Percentiles rank a stretch among this genome's conserved stretches.
Evolutionary conservation across 2,113 vertebrate species (phyloP).

Genomic region (Cercocebus atys): DNA sequence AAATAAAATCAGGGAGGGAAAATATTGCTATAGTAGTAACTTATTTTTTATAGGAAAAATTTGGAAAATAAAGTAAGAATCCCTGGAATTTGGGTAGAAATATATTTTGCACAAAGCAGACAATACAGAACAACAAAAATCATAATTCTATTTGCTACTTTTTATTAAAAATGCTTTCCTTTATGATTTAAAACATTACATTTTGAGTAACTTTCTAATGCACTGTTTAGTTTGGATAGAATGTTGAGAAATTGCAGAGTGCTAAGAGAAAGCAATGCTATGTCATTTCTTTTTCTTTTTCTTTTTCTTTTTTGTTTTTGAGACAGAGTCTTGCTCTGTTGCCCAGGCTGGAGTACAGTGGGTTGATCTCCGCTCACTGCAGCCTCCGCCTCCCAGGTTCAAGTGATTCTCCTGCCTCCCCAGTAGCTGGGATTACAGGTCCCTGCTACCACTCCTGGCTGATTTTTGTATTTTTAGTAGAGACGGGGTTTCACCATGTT

Average conservation of each 20-base stretch:
- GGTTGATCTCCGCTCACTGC: no score
- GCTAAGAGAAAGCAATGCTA: not conserved
- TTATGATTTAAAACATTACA: constrained; percentile 37
- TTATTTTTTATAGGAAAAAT: constrained; percentile 80
- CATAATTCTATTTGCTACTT: constrained; percentile 25
- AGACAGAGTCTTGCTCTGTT: no score
- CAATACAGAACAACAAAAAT: constrained; percentile 70
- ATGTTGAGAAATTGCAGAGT: not conserved
- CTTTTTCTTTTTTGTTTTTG: no score
- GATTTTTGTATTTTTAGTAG: no score
- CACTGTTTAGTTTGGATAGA: not conserved
- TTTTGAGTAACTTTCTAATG: not conserved
- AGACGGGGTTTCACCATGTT: no score
- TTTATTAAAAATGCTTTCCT: constrained; percentile 5
- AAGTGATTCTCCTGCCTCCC: no score
- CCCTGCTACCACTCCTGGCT: no score
- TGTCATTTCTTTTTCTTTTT: not conserved
- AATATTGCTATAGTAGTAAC: constrained; percentile 81
- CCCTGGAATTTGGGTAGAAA: constrained; percentile 71
- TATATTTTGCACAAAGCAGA: constrained; percentile 60
- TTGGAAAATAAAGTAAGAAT: constrained; percentile 75
- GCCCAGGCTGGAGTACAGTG: no score
- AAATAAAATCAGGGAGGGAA: constrained; percentile 82
- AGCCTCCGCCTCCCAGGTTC: no score
- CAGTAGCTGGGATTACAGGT: no score